Evolutionary conservation across 2,113 vertebrate genomes (phyloP).

Genomic region (Rhea americana): DNA sequence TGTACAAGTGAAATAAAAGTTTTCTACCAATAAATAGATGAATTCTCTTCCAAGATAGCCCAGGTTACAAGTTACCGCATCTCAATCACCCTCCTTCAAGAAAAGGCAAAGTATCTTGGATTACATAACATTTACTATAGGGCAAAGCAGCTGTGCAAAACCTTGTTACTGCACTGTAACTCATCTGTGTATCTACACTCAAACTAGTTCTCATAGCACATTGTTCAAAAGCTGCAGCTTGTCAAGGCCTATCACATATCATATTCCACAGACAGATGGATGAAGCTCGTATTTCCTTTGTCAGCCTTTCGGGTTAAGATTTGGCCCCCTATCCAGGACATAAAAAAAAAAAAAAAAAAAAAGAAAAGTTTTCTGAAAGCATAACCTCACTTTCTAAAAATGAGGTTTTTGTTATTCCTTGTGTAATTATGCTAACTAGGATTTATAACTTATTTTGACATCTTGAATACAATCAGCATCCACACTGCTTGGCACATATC

Average conservation of each 20-base stretch:
- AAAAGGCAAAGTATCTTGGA: too few relatives aligned
- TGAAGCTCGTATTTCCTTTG: background rate
- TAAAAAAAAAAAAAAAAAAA: background rate
- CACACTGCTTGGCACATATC: background rate
- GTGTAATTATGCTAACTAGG: background rate
- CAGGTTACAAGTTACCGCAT: background rate
- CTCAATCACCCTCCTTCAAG: background rate
- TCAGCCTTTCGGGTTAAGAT: background rate
- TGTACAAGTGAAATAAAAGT: background rate
- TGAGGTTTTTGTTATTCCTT: background rate
- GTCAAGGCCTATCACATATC: background rate
- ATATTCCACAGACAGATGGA: background rate
- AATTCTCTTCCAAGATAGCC: background rate
- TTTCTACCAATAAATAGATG: background rate
- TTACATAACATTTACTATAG: background rate
- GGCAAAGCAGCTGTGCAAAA: background rate
- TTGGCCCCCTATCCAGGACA: background rate
- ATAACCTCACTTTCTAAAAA: background rate
- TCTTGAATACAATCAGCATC: background rate
- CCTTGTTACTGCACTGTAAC: rapidly evolving
- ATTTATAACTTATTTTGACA: background rate
- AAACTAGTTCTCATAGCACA: background rate
- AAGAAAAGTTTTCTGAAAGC: background rate
- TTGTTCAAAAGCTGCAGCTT: background rate
- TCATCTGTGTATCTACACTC: background rate